phyloP scores from a whole-genome alignment of 2,888 invertebrate species.

The Drosophila nigritarsus region DNA sequence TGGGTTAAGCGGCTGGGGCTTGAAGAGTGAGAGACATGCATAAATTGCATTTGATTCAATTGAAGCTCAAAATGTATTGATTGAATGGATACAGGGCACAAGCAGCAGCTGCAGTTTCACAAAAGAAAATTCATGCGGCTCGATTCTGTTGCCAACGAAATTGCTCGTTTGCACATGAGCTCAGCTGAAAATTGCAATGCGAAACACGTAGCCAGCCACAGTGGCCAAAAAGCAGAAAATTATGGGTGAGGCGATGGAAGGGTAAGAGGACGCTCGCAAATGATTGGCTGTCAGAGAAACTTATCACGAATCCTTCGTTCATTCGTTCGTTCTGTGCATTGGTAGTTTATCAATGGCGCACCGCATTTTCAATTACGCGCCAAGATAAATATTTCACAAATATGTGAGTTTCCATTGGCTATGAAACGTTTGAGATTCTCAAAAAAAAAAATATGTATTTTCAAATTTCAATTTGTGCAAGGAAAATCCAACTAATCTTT shows the following conservation, averaged over 20 bases:
- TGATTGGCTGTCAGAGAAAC: constrained; percentile 78
- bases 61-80: constrained; percentile 80
- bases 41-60: constrained; percentile 82
- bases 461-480: background rate
- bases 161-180: constrained; percentile 78
- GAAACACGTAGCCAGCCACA: constrained; percentile 71
- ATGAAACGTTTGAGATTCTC: constrained; percentile 6
- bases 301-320: constrained; percentile 69
- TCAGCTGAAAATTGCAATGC: constrained; percentile 82
- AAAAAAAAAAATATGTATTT: background rate
- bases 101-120: constrained; percentile 37
- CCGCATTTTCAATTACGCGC: constrained; percentile 70
- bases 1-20: background rate
- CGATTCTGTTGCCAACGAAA: constrained; percentile 52
- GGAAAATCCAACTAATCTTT: background rate
- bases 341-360: constrained; percentile 63
- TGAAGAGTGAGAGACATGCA: constrained; percentile 5
- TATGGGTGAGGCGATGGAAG: background rate
- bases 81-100: constrained; percentile 66
- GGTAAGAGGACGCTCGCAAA: constrained; percentile 38
- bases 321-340: constrained; percentile 46
- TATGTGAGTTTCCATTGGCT: constrained; percentile 25
- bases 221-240: constrained; percentile 8
- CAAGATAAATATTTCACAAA: constrained; percentile 36
- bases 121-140: constrained; percentile 43